phyloP scores from a whole-genome alignment of 1,140 invertebrate species.

The Tenebrio molitor region DNA sequence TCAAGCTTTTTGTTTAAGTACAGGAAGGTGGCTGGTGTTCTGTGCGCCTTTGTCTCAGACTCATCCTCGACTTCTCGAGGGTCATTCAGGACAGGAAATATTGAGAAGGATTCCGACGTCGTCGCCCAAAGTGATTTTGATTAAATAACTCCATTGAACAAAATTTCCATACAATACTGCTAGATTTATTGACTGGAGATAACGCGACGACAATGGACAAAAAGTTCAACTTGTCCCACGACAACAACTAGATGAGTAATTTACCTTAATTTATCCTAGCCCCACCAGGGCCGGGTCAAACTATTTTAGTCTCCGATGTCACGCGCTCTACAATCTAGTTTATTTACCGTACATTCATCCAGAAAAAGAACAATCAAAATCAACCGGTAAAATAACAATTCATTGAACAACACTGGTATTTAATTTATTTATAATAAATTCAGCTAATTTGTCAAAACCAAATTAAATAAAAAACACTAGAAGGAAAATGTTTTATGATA shows the following conservation, averaged over 20 bases:
- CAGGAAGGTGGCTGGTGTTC: constrained; percentile 35
- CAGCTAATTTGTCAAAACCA: too few relatives aligned
- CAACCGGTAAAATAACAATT: too few relatives aligned
- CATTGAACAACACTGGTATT: too few relatives aligned
- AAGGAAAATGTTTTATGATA: too few relatives aligned
- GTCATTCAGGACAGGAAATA: constrained; percentile 39
- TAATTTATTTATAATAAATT: too few relatives aligned
- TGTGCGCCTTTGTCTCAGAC: constrained; percentile 29
- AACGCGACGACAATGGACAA: neutral
- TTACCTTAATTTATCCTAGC: constrained; percentile 1
- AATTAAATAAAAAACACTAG: too few relatives aligned
- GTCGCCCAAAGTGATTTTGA: constrained; percentile 8
- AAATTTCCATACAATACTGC: constrained; percentile 22
- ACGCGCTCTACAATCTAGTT: neutral
- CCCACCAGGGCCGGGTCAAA: neutral
- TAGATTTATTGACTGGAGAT: neutral
- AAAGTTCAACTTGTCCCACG: neutral
- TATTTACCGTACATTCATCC: too few relatives aligned
- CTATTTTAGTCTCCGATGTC: neutral
- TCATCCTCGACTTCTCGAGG: constrained; percentile 29
- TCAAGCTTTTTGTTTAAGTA: constrained; percentile 28
- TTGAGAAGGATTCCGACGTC: constrained; percentile 33
- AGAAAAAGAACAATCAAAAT: too few relatives aligned
- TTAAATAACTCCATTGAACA: constrained; percentile 10
- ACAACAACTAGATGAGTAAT: neutral